These are phyloP conservation scores for Dolichallabes microphthalmus DNA, from an alignment of 2,113 vertebrate species.

Conservation along the genomic window DNA sequence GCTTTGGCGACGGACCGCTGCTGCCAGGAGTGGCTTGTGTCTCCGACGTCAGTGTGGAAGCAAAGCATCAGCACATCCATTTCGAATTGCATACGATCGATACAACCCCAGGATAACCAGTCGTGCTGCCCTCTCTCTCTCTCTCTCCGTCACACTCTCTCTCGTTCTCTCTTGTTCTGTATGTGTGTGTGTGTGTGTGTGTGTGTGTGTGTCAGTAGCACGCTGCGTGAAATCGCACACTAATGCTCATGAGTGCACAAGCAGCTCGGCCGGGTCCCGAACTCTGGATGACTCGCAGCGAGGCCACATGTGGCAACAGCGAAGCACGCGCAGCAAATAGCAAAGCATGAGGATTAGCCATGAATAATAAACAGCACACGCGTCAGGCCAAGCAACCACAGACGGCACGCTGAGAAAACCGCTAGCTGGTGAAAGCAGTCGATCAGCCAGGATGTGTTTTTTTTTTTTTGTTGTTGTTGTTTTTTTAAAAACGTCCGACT, in stretches of 20 bases:
- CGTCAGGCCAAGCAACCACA: slow-evolving; percentile 47
- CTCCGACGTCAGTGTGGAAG: slow-evolving; percentile 60
- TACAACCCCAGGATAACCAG: slow-evolving; percentile 53
- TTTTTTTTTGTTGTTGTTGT: too few species aligned
- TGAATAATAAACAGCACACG: slow-evolving; percentile 27
- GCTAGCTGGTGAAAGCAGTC: slow-evolving; percentile 29
- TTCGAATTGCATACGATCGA: slow-evolving; percentile 67
- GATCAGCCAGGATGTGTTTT: slow-evolving; percentile 42
- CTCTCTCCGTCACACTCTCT: slow-evolving; percentile 28
- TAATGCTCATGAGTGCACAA: slow-evolving; percentile 20
- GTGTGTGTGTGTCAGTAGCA: neutral
- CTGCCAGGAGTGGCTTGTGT: slow-evolving; percentile 12
- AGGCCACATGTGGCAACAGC: slow-evolving; percentile 35
- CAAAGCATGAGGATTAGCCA: slow-evolving; percentile 27
- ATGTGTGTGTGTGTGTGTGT: slow-evolving; percentile 8
- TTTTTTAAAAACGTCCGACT: too few species aligned
- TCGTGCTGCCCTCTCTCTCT: slow-evolving; percentile 57
- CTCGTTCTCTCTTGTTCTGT: neutral
- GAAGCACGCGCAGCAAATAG: slow-evolving; percentile 23
- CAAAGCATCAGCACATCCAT: slow-evolving; percentile 71
- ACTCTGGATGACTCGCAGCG: slow-evolving; percentile 17
- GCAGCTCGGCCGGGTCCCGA: slow-evolving; percentile 3
- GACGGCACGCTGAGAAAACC: slow-evolving; percentile 58
- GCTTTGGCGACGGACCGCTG: slow-evolving; percentile 25
- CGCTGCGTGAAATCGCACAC: neutral